phyloP scores from a whole-genome alignment of 2,113 vertebrate genomes.

The Cranoglanis bouderius region DNA sequence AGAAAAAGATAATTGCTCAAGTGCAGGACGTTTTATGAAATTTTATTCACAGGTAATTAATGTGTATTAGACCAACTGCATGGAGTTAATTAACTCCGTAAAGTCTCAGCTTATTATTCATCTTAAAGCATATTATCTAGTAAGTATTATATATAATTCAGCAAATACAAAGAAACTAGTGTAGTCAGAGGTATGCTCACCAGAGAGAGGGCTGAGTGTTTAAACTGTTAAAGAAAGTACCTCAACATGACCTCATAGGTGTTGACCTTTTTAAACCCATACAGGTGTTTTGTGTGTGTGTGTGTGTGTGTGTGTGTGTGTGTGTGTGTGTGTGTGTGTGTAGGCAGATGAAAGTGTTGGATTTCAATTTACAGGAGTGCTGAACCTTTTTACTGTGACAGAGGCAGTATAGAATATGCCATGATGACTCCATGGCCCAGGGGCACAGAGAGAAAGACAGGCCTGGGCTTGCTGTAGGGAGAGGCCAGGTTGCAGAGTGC shows the following conservation, averaged over 20 bases:
- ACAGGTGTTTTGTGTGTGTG: not conserved
- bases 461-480: constrained; percentile 72
- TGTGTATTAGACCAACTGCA: not conserved
- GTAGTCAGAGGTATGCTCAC: not conserved
- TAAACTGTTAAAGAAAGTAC: not conserved
- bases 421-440: constrained; percentile 54
- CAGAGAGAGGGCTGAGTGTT: not conserved
- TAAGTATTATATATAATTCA: not conserved
- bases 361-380: constrained; percentile 35
- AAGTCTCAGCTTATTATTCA: not conserved
- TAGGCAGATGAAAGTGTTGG: constrained; percentile 24
- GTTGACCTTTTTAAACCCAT: not conserved
- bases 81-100: not conserved
- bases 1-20: too few species aligned
- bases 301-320: constrained; percentile 12
- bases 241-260: not conserved
- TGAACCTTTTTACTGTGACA: constrained; percentile 58
- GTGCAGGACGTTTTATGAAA: not conserved
- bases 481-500: constrained; percentile 60
- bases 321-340: not conserved
- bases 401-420: constrained; percentile 52
- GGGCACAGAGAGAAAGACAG: constrained; percentile 64
- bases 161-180: not conserved
- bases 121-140: not conserved
- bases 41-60: not conserved